Conservation (phyloP, 1,140 invertebrate species). For the Apis florea region DNA sequence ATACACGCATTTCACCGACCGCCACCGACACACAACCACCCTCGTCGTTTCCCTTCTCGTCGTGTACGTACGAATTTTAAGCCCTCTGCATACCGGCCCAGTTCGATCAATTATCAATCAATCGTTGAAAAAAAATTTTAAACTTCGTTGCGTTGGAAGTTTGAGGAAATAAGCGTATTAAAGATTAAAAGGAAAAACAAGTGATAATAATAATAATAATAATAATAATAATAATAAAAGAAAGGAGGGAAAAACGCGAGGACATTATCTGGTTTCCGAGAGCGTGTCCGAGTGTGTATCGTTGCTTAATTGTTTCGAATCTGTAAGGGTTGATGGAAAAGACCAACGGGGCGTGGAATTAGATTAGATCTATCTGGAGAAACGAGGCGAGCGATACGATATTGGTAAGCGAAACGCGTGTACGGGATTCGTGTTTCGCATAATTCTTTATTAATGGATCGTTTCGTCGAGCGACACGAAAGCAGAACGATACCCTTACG, state of each 20-base stretch:
- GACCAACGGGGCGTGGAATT: no score
- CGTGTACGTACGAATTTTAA: conserved; percentile 34
- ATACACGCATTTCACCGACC: conserved; percentile 71
- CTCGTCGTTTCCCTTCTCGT: conserved; percentile 7
- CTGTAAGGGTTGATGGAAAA: background rate
- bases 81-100: conserved; percentile 4
- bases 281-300: background rate
- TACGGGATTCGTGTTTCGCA: conserved; percentile 22
- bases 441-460: conserved; percentile 37
- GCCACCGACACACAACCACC: conserved; percentile 4
- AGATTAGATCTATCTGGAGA: background rate
- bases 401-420: conserved; percentile 26
- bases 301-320: background rate
- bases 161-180: no score
- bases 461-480: conserved; percentile 15
- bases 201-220: no score
- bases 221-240: background rate
- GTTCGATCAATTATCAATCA: conserved; percentile 37
- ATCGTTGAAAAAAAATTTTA: conserved; percentile 23
- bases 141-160: background rate
- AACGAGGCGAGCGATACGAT: background rate
- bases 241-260: background rate
- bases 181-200: no score
- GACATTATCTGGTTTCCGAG: background rate
- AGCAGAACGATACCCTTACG: conserved; percentile 36